Evolutionary conservation across 2,113 vertebrate species (phyloP).

Genomic region (Oxyura jamaicensis): DNA sequence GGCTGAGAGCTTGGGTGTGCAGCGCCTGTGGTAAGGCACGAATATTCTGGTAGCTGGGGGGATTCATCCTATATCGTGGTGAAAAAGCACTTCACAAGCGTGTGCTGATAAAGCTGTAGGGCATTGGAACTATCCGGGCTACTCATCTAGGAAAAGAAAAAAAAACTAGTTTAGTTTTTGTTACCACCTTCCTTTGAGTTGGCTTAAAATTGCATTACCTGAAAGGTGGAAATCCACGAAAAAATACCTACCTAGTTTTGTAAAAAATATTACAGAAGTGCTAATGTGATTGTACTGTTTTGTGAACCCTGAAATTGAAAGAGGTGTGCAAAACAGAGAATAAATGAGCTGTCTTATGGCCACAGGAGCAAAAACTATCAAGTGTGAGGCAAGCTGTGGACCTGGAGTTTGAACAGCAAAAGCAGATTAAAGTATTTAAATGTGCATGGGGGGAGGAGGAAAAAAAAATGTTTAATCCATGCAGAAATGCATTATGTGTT

Average conservation of each 20-base stretch:
- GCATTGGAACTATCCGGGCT: not conserved
- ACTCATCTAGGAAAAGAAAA: not conserved
- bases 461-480: not conserved
- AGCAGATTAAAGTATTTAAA: not conserved
- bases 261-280: accelerated
- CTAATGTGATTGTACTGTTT: not conserved
- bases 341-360: not conserved
- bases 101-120: not conserved
- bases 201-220: not conserved
- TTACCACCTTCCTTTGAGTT: accelerated
- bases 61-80: accelerated
- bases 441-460: not conserved
- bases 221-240: not conserved
- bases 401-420: not conserved
- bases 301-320: not conserved
- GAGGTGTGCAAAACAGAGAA: not conserved
- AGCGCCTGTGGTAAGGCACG: accelerated
- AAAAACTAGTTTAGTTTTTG: not conserved
- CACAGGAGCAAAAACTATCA: not conserved
- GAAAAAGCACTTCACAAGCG: accelerated
- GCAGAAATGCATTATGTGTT: not conserved
- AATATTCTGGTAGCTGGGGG: accelerated
- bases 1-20: not conserved
- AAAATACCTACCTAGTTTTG: not conserved
- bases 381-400: not conserved